Evolutionary conservation across 2,888 invertebrate species (phyloP), one percentile per base, ranked within the genome.

Genomic region (Smittia aterrima): DNA sequence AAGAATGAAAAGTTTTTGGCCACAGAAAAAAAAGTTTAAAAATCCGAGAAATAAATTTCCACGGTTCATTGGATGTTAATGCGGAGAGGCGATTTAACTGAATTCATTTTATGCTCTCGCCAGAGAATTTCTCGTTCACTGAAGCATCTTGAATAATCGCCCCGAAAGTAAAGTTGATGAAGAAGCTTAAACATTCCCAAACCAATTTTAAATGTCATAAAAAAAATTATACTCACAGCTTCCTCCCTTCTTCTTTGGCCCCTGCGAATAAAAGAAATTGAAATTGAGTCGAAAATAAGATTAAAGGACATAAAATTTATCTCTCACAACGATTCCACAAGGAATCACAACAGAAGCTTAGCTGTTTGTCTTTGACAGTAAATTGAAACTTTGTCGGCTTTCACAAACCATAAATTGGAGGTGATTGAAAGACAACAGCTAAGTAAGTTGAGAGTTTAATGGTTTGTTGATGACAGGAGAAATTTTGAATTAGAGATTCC

Each of bases 241-340:
- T 78, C 82, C 83, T 79, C 78, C 81, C 62, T 75, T 75, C 75
- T 75, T 75, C 62, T 75, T 75, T 20, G 75, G 75, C 41, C 62
- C 72, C 75, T 75, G 47, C 27, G 54, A 75, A 66, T 13, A 70
- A 47, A 18, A 68, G 13, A 20, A 53, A 54, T 22, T 20, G 41
- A 67, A 22, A 41, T 67, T 20, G 20, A 22, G 47, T 24, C 22
- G 27, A 53, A 54, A 54, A 67, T n/a, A 11, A 67, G 67, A 67
- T 67, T 67, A 67, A 67, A 41, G 67, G 67, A 67, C 67, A 67
- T 41, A 41, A 47, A 67, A 67, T 24, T 67, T 66, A 38, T 66
- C 38, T 38, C 32, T 32, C 32, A 38, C 11, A 18, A 38, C 20
- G 32, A 66, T 38, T 41, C 41, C 41, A 7, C 20, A 16, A 47